phyloP scores from a whole-genome alignment of 2,113 vertebrate genomes.

The Stegostoma tigrinum region DNA sequence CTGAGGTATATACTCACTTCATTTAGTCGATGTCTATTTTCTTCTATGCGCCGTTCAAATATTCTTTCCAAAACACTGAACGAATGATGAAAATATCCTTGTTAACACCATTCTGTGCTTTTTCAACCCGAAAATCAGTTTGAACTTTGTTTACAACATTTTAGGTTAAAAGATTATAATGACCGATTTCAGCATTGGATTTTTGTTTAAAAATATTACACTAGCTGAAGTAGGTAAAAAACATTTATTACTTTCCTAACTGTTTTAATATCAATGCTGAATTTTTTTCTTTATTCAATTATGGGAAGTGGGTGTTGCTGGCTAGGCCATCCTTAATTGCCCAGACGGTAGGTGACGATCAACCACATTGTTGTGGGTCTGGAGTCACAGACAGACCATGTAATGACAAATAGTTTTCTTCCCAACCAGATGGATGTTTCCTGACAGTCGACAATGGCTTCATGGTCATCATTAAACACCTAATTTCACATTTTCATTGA shows the following conservation, averaged over 20 bases:
- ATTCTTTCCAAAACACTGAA: slow-evolving; percentile 54
- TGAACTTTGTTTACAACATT: background rate
- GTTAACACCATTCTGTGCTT: background rate
- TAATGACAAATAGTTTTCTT: too few species aligned
- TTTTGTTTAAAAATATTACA: background rate
- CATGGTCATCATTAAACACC: too few species aligned
- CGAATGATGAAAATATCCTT: background rate
- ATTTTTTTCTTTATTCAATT: background rate
- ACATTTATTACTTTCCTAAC: background rate
- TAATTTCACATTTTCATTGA: too few species aligned
- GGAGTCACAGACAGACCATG: too few species aligned
- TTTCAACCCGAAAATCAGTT: background rate
- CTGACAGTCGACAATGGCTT: too few species aligned
- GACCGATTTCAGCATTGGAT: background rate
- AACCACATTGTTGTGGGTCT: too few species aligned
- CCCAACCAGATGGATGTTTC: too few species aligned
- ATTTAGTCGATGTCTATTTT: slow-evolving; percentile 57
- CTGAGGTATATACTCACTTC: slow-evolving; percentile 46
- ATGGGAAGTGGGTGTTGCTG: too few species aligned
- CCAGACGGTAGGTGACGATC: too few species aligned
- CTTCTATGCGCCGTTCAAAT: slow-evolving; percentile 56
- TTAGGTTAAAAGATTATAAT: background rate
- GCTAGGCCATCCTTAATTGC: too few species aligned
- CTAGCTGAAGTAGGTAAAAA: background rate
- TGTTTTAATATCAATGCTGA: background rate